Base-by-base conservation (phyloP, 2,797 vertebrate species). In the Amphiprion clarkii region DNA sequence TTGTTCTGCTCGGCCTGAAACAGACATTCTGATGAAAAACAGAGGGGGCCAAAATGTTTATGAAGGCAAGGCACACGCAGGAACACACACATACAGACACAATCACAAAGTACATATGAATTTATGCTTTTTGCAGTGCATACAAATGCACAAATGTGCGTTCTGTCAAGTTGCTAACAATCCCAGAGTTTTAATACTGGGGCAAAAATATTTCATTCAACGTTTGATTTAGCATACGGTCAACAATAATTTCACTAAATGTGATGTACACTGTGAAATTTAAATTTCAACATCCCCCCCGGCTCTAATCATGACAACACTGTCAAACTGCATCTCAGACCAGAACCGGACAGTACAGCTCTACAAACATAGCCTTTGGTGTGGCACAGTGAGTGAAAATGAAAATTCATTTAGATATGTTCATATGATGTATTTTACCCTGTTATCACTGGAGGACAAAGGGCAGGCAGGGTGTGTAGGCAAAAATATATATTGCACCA, bases 21-120 rank as follows among this genome's bases (percentile, higher is more conserved):
- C 91, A 92, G 87, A 92, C 87, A 91, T 92, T 90, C 79, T 89
- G 93, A 94, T 92, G 91, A 84, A 91, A 92, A 93, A 88, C 79
- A 82, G 72, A 77, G 82, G 76, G 62, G 80, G 86, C 66, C 85
- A 76, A 83, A 88, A 89, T 89, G 88, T 92, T 94, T 90, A 88
- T 90, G 87, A 91, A 90, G 76, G 76, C 80, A 81, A 57, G 42
- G 62, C 85, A 85, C 88, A 88, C 60, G 55, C 61, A 57, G 59
- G 16, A 54, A 59, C 54, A 65, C 19, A 66, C 67, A 83, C 51
- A n/a, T 44, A 64, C 19, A 29, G 17, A 58, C 57, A 57, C 54
- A 65, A 27, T 19, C 55, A 71, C 53, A 54, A 21, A 25, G 56
- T n/a, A 67, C 62, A 60, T 59, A 70, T 64, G 57, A 29, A 68